Percentiles rank a stretch among this genome's conserved stretches.
phyloP scores from a whole-genome alignment of 2,113 vertebrate genomes.

The Probosciger aterrimus region DNA sequence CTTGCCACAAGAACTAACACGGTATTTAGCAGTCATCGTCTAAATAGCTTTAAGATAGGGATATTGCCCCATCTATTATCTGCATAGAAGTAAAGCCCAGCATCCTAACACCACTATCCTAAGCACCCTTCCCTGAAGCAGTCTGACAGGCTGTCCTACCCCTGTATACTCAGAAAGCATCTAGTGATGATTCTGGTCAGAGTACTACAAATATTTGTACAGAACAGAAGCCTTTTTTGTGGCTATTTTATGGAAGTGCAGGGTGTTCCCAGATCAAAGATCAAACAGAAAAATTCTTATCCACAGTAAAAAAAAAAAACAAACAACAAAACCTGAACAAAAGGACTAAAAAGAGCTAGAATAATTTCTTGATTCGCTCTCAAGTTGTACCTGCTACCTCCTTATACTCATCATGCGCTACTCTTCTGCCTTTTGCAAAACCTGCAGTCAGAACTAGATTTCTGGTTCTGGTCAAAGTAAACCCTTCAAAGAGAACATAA shows the following conservation, averaged over 20 bases:
- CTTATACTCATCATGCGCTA: neutral
- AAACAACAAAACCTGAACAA: neutral
- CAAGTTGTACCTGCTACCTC: neutral
- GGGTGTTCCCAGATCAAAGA: neutral
- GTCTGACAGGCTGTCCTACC: neutral
- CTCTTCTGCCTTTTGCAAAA: neutral
- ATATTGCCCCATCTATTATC: neutral
- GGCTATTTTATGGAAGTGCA: neutral
- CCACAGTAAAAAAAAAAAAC: neutral
- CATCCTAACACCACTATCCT: neutral
- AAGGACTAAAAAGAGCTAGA: neutral
- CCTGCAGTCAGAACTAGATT: neutral
- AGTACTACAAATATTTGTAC: neutral
- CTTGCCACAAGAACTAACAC: neutral
- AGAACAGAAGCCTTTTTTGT: neutral
- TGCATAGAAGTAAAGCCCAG: neutral
- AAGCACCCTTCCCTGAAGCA: neutral
- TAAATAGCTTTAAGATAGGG: neutral
- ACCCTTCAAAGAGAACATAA: neutral
- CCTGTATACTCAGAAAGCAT: neutral
- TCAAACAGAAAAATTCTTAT: neutral
- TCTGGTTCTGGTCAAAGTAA: neutral
- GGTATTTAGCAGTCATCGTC: neutral
- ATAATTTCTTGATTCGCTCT: neutral
- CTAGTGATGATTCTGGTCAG: neutral